Evolutionary conservation across 53 echinoderm and acorn worm genomes (phyloP), one percentile per base, ranked within the genome.

Genomic region (Pentamera pediparva): DNA sequence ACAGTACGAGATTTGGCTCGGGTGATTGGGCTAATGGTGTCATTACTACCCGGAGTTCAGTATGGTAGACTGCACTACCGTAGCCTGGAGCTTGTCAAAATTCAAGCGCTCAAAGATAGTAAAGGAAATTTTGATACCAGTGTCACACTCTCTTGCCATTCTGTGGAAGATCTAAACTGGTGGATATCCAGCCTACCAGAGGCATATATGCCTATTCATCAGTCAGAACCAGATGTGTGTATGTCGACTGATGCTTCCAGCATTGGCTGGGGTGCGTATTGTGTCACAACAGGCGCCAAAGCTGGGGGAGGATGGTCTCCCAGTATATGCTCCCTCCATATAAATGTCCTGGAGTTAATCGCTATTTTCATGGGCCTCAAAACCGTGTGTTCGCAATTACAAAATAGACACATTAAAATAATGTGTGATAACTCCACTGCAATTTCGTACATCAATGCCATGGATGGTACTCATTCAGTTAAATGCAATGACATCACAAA

Each of bases 351-450:
- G 8, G 56, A 56, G 20, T 22, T 56, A n/a, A 12, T 56, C n/a
- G 56, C 56, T 56, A 56, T 9, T n/a, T 56, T 56, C 7, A 56
- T 56, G 56, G 56, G 56, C 18, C 56, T 56, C 11, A 56, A 9
- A 19, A 8, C 56, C 20, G 11, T 56, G 8, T 56, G 57, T 56
- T 22, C 57, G 20, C 45, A 20, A 8, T 13, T n/a, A 20, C 7
- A 22, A 56, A 56, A 56, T 56, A 56, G 20, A 20, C 12, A 56
- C 57, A 59, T 59, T 29, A 59, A 29, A 59, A 25, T 59, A 59
- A 59, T 59, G 59, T 59, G 59, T 59, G 59, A 59, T 59, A 45
- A 45, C 17, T 45, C 45, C 17, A 45, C 45, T 45, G 45, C 45
- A 12, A 17, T 45, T 12, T 45, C 56, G 20, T 56, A 56, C 20